A percentile compares a stretch with the other conserved stretches of the same genome.
Evolutionary conservation across 2,797 vertebrate genomes (phyloP).

Genomic region (Sebastiscus albofasciatus): DNA sequence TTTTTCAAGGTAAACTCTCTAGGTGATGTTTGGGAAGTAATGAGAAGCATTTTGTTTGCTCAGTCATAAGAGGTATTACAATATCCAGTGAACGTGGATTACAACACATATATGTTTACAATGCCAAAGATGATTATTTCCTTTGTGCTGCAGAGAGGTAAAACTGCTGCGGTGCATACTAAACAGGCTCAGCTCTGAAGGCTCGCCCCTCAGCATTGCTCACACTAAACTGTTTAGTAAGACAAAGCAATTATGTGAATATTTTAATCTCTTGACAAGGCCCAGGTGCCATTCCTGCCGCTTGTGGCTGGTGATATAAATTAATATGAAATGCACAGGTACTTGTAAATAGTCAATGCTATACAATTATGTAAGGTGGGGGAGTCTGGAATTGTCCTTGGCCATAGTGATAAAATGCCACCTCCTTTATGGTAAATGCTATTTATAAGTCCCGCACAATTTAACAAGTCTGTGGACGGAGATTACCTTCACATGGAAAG

Average conservation of each 20-base stretch:
- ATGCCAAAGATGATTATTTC: slow-evolving; percentile 29
- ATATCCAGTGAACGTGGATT: slow-evolving; percentile 36
- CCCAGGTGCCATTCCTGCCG: not conserved
- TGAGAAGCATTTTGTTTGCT: slow-evolving; percentile 45
- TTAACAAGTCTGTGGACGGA: slow-evolving; percentile 8
- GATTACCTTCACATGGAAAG: slow-evolving; percentile 5
- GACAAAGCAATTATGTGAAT: slow-evolving; percentile 38
- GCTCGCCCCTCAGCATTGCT: slow-evolving; percentile 2
- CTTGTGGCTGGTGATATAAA: slow-evolving; percentile 8
- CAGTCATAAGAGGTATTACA: slow-evolving; percentile 28
- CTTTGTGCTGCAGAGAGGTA: slow-evolving; percentile 20
- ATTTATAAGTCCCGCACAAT: slow-evolving; percentile 19
- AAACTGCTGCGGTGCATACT: slow-evolving; percentile 21
- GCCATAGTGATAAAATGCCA: slow-evolving; percentile 23
- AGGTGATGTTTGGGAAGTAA: slow-evolving; percentile 36
- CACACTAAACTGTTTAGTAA: slow-evolving; percentile 36
- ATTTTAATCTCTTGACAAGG: slow-evolving; percentile 22
- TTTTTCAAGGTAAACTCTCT: slow-evolving; percentile 29
- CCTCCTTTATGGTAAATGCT: slow-evolving; percentile 2
- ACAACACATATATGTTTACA: slow-evolving; percentile 44
- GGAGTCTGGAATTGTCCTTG: not conserved
- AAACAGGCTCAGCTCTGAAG: slow-evolving; percentile 29
- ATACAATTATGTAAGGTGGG: not conserved
- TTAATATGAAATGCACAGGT: slow-evolving; percentile 1
- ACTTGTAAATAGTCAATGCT: not conserved